These are phyloP conservation scores for Craniophora ligustri DNA, from an alignment of 2,888 invertebrate genomes.

Conservation along the genomic window DNA sequence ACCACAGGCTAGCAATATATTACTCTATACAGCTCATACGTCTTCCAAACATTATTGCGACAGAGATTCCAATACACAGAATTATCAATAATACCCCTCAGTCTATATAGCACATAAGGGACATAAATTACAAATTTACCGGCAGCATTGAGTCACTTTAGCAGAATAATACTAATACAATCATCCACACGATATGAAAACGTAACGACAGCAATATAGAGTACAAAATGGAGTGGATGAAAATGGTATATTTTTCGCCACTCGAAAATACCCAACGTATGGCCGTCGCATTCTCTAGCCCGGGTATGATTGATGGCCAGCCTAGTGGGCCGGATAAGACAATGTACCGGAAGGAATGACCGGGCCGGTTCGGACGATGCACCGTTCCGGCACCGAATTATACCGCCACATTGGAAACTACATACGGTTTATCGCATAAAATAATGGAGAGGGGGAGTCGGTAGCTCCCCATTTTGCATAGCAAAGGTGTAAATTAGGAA, in stretches of 20 bases:
- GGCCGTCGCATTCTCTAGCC: conserved; percentile 53
- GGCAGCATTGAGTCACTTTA: conserved; percentile 51
- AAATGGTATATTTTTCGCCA: conserved; percentile 43
- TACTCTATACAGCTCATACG: conserved; percentile 4
- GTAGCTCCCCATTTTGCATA: conserved; percentile 5
- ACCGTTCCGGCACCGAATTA: conserved; percentile 35
- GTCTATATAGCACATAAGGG: conserved; percentile 15
- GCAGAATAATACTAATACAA: conserved; percentile 31
- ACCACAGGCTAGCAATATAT: conserved; percentile 19
- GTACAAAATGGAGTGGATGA: conserved; percentile 29
- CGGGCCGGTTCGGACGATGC: conserved; percentile 52
- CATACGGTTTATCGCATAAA: conserved; percentile 40
- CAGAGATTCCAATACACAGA: conserved; percentile 33
- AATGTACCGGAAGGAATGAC: conserved; percentile 78
- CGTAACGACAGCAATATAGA: neutral
- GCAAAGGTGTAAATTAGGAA: neutral
- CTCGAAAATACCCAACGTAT: conserved; percentile 53
- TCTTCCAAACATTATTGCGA: conserved; percentile 16
- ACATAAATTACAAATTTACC: conserved; percentile 49
- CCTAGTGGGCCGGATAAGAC: conserved; percentile 75
- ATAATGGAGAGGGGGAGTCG: conserved; percentile 41
- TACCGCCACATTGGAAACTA: conserved; percentile 42
- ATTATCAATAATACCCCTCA: conserved; percentile 40
- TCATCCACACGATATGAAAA: conserved; percentile 5
- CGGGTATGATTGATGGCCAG: conserved; percentile 69